Conservation (phyloP, 2,888 invertebrate genomes). For the Sericinus montela region DNA sequence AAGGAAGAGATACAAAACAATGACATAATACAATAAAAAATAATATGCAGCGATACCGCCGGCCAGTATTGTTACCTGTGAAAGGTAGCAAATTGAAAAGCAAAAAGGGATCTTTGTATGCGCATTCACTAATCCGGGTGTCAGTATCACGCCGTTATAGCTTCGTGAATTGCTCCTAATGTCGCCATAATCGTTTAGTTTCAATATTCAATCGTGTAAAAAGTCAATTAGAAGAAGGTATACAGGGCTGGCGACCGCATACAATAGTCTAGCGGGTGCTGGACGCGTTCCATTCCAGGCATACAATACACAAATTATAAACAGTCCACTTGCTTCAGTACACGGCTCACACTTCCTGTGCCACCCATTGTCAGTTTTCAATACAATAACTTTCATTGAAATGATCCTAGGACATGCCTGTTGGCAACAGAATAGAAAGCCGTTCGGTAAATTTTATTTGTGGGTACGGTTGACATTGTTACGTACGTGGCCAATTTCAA, state of each 20-base stretch:
- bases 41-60: too few species aligned
- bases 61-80: neutral
- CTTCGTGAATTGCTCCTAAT: slow-evolving; percentile 25
- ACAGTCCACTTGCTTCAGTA: slow-evolving; percentile 76
- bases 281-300: slow-evolving; percentile 61
- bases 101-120: slow-evolving; percentile 9
- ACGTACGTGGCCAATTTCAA: slow-evolving; percentile 57
- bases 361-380: slow-evolving; percentile 69
- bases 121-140: slow-evolving; percentile 17
- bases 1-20: too few species aligned
- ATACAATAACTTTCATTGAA: slow-evolving; percentile 78
- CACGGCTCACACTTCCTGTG: slow-evolving; percentile 73
- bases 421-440: slow-evolving; percentile 54
- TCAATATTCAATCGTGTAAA: slow-evolving; percentile 46
- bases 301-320: slow-evolving; percentile 77
- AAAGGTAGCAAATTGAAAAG: slow-evolving; percentile 5
- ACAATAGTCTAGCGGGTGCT: slow-evolving; percentile 50
- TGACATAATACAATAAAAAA: too few species aligned
- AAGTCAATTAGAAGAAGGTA: slow-evolving; percentile 65
- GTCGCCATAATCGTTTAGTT: slow-evolving; percentile 31
- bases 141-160: slow-evolving; percentile 41
- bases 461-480: slow-evolving; percentile 64
- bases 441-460: slow-evolving; percentile 54
- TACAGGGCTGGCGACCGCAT: slow-evolving; percentile 44
- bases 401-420: slow-evolving; percentile 65